Conservation (phyloP, 2,113 vertebrate species). For the Protobothrops flavoviridis region DNA sequence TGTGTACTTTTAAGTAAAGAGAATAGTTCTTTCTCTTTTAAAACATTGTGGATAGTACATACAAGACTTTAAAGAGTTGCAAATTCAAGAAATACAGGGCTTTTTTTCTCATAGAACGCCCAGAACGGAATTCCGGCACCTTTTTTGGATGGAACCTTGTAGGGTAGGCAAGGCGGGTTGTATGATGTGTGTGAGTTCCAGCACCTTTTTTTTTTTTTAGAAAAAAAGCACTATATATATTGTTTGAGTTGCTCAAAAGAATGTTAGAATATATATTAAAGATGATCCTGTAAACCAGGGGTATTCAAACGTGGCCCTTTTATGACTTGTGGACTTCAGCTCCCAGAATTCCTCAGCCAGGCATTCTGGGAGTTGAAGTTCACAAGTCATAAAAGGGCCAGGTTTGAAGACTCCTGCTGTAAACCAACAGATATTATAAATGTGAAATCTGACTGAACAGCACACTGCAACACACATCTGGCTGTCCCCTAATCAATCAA, state of each 20-base stretch:
- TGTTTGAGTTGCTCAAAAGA: not conserved
- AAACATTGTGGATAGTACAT: not conserved
- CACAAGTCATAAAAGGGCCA: too few relatives aligned
- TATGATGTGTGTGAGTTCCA: too few relatives aligned
- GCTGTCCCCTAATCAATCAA: not conserved
- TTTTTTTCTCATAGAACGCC: too few relatives aligned
- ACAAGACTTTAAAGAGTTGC: not conserved
- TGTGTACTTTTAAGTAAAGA: not conserved
- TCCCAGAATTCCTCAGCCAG: too few relatives aligned
- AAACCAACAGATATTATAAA: not conserved
- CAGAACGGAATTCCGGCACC: too few relatives aligned
- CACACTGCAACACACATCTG: not conserved
- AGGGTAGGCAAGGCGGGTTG: too few relatives aligned
- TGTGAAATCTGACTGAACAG: not conserved
- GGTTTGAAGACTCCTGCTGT: too few relatives aligned
- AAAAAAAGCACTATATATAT: not conserved
- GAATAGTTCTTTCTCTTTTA: not conserved
- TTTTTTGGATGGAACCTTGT: too few relatives aligned
- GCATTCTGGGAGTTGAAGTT: too few relatives aligned
- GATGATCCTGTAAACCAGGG: not conserved
- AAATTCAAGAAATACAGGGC: not conserved
- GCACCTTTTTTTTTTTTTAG: too few relatives aligned
- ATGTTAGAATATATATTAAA: not conserved
- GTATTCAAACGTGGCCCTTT: too few relatives aligned
- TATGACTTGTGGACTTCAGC: too few relatives aligned